A percentile compares a stretch with the other conserved stretches of the same genome.
Conservation (phyloP, 2,797 vertebrate genomes). For the Myotis daubentonii region DNA sequence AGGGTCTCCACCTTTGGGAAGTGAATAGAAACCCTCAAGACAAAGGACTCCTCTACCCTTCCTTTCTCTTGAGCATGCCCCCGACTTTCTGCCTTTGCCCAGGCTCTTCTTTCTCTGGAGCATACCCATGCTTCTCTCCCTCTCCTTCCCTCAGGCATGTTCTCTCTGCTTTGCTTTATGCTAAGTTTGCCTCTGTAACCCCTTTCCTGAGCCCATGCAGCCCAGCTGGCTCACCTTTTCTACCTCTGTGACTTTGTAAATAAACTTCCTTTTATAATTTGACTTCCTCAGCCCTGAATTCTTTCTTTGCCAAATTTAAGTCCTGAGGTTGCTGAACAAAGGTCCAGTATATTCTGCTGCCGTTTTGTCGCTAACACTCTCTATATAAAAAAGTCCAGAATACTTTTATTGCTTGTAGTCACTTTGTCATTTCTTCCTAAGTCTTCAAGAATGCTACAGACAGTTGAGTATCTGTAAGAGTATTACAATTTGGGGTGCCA, state of each 20-base stretch:
- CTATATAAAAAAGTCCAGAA: neutral
- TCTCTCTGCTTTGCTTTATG: neutral
- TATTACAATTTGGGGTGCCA: neutral
- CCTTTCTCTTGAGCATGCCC: neutral
- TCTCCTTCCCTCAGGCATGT: neutral
- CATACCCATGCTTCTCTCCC: neutral
- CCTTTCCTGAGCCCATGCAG: too few relatives aligned
- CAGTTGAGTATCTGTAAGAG: slow-evolving; percentile 26
- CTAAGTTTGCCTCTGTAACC: neutral
- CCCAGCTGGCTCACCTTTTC: neutral
- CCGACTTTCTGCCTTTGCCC: neutral
- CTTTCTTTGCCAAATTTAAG: neutral
- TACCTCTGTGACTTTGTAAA: neutral
- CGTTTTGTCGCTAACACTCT: neutral
- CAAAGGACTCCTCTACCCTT: neutral
- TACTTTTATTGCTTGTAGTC: neutral
- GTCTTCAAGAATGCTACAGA: slow-evolving; percentile 11
- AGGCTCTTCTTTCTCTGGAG: too few relatives aligned
- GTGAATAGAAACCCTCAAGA: neutral
- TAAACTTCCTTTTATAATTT: neutral
- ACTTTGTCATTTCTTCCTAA: neutral
- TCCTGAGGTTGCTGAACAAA: neutral
- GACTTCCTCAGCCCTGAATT: neutral
- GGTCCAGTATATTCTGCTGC: neutral
- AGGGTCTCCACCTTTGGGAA: neutral